These are phyloP conservation scores for Drosophila mettleri DNA, from an alignment of 2,888 invertebrate genomes.

Conservation along the genomic window DNA sequence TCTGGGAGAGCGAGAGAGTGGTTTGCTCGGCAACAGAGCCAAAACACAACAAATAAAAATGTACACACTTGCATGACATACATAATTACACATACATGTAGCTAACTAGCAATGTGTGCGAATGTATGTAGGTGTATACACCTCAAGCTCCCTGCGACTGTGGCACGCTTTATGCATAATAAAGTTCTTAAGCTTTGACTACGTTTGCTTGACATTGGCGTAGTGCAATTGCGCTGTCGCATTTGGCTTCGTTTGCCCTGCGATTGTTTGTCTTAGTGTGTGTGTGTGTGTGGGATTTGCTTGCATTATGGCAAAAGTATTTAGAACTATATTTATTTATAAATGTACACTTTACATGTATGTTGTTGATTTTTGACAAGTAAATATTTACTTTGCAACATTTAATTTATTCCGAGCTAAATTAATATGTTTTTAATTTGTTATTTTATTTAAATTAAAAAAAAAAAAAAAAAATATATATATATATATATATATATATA, in stretches of 20 bases:
- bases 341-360: not conserved
- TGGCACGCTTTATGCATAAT: conserved; percentile 75
- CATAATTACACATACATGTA: not conserved
- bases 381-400: not conserved
- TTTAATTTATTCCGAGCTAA: too few relatives aligned
- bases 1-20: conserved; percentile 11
- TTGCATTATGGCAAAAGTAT: not conserved
- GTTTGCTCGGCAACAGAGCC: conserved; percentile 49
- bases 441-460: too few relatives aligned
- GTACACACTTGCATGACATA: conserved; percentile 7
- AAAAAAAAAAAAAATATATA: too few relatives aligned
- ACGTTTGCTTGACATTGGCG: conserved; percentile 68
- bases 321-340: not conserved
- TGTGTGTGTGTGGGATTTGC: not conserved
- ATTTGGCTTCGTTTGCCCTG: conserved; percentile 34
- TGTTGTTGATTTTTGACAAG: not conserved
- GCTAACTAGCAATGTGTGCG: too few relatives aligned
- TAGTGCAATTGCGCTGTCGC: conserved; percentile 49
- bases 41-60: conserved; percentile 54
- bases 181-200: conserved; percentile 71
- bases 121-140: conserved; percentile 34
- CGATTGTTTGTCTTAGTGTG: not conserved
- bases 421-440: not conserved
- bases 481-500: too few relatives aligned
- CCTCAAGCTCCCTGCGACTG: conserved; percentile 41